Conservation (phyloP, 2,888 invertebrate genomes). For the Drosophila rellima region DNA sequence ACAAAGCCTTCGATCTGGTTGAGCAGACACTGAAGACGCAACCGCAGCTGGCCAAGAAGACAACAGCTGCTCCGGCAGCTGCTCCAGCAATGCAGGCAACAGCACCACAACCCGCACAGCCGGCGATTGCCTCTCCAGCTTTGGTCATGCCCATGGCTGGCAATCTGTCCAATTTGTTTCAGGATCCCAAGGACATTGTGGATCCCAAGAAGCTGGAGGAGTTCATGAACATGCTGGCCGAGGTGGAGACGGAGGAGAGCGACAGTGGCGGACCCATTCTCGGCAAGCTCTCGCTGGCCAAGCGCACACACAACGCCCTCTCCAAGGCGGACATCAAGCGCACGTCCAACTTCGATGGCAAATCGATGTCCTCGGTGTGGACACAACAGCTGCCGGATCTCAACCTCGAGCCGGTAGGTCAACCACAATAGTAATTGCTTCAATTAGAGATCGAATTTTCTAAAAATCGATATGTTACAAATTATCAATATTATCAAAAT, state of each 20-base stretch:
- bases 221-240: conserved; percentile 85
- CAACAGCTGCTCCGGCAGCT: background rate
- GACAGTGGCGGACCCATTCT: conserved; percentile 88
- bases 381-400: conserved; percentile 59
- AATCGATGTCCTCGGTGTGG: conserved; percentile 76
- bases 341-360: conserved; percentile 55
- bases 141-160: conserved; percentile 58
- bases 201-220: conserved; percentile 85
- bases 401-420: conserved; percentile 64
- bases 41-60: conserved; percentile 37
- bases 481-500: too few species aligned
- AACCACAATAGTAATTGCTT: too few species aligned
- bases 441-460: too few species aligned
- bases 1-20: conserved; percentile 88
- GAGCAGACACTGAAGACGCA: conserved; percentile 85
- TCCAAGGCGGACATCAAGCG: conserved; percentile 78
- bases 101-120: background rate
- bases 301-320: conserved; percentile 89
- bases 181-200: conserved; percentile 84
- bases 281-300: conserved; percentile 89
- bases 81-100: background rate
- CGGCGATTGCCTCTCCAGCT: conserved; percentile 6
- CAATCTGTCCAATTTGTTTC: conserved; percentile 81
- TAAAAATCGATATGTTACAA: too few species aligned
- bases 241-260: conserved; percentile 85